phyloP scores from a whole-genome alignment of 2,797 vertebrate species.

The Furcifer pardalis region DNA sequence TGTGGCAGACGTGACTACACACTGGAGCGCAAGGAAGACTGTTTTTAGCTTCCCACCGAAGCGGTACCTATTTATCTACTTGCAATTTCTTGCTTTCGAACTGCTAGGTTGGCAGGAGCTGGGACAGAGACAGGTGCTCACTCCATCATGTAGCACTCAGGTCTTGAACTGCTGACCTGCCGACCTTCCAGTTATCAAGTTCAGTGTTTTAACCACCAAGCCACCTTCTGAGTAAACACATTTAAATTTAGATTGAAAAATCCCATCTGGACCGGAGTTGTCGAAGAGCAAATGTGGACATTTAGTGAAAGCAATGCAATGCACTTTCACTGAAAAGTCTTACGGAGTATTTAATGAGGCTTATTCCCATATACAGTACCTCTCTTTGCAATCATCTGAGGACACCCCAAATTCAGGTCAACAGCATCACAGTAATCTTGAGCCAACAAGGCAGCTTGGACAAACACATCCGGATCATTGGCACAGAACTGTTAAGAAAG shows the following conservation, averaged over 20 bases:
- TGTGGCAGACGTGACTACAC: too few species aligned
- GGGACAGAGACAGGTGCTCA: too few species aligned
- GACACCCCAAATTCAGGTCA: slow-evolving; percentile 95
- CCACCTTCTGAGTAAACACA: background rate
- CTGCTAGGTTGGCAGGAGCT: too few species aligned
- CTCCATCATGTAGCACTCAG: too few species aligned
- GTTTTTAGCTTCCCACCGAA: too few species aligned
- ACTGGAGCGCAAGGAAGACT: too few species aligned
- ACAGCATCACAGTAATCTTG: slow-evolving; percentile 95
- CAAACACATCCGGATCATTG: slow-evolving; percentile 94
- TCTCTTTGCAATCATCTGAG: slow-evolving; percentile 98
- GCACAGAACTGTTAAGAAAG: slow-evolving; percentile 89
- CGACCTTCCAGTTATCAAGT: too few species aligned
- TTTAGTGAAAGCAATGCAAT: background rate
- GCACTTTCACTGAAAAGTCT: background rate
- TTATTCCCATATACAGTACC: slow-evolving; percentile 73
- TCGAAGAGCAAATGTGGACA: background rate
- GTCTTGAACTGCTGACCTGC: too few species aligned
- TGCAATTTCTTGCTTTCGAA: too few species aligned
- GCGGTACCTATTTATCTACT: too few species aligned
- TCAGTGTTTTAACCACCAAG: too few species aligned
- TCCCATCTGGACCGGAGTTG: background rate
- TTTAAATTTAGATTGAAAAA: background rate
- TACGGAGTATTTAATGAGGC: background rate
- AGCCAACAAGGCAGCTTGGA: slow-evolving; percentile 90